Percentiles rank a stretch among this genome's conserved stretches.
These are phyloP conservation scores for Macrophya alboannulata DNA, from an alignment of 2,888 invertebrate species.

Conservation along the genomic window DNA sequence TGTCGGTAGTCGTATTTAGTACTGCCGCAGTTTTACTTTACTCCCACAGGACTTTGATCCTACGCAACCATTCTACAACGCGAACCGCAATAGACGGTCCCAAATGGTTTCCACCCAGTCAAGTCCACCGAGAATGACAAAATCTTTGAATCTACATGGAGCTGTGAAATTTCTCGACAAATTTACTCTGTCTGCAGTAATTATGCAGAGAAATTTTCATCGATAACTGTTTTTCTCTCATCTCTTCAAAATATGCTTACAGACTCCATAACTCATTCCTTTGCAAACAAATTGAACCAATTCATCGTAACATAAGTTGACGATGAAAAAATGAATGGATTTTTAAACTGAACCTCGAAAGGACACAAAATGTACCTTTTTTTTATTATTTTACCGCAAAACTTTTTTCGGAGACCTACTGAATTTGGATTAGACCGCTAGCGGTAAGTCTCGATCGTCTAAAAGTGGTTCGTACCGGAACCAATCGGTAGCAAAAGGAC, in stretches of 20 bases:
- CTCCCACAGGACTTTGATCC: neutral
- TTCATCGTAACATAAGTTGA: neutral
- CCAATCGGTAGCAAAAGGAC: constrained; percentile 24
- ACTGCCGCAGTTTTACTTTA: neutral
- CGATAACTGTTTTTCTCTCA: neutral
- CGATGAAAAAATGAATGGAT: neutral
- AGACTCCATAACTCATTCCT: neutral
- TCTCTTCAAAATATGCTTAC: neutral
- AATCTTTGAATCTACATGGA: neutral
- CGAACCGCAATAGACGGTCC: neutral
- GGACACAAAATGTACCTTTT: neutral
- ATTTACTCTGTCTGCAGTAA: neutral
- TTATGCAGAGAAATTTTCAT: neutral
- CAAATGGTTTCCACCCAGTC: constrained; percentile 28
- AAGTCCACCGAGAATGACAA: constrained; percentile 5
- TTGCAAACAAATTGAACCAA: neutral
- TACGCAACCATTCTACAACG: constrained; percentile 3
- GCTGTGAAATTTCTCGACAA: neutral
- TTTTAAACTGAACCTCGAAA: neutral
- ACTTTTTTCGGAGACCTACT: constrained; percentile 3
- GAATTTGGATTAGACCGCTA: constrained; percentile 11
- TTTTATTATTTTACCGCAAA: neutral
- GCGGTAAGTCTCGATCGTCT: constrained; percentile 20
- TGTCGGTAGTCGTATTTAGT: neutral
- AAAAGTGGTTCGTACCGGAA: neutral